Evolutionary conservation across 1,140 invertebrate species (phyloP).

Genomic region (Orussus abietinus): DNA sequence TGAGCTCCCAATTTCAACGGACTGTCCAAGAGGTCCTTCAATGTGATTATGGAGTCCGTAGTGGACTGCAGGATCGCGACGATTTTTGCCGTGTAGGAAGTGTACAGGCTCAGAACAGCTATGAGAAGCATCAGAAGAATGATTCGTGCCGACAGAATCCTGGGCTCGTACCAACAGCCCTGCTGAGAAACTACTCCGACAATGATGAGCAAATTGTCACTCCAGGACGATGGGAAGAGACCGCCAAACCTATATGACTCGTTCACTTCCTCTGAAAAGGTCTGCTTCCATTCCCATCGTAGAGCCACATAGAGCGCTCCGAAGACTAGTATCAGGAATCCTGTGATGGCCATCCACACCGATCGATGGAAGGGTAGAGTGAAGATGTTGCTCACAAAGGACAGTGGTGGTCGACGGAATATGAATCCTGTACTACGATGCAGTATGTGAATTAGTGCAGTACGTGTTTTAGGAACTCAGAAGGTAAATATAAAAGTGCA

Average conservation of each 20-base stretch:
- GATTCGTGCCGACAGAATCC: constrained; percentile 29
- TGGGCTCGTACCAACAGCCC: constrained; percentile 33
- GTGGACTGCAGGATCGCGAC: constrained; percentile 63
- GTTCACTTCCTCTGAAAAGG: background rate
- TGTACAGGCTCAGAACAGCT: constrained; percentile 49
- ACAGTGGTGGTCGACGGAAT: constrained; percentile 64
- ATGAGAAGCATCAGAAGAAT: constrained; percentile 36
- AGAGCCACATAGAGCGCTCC: constrained; percentile 44
- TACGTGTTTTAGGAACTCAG: background rate
- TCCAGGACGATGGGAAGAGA: constrained; percentile 20
- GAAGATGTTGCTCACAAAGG: constrained; percentile 63
- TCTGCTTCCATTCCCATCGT: constrained; percentile 42
- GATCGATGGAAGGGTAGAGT: constrained; percentile 57
- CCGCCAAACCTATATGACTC: constrained; percentile 2
- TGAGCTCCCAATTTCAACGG: constrained; percentile 59
- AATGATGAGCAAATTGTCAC: constrained; percentile 35
- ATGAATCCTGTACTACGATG: constrained; percentile 52
- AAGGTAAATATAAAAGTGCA: background rate
- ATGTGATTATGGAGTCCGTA: constrained; percentile 57
- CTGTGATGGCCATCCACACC: constrained; percentile 58
- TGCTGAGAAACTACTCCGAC: constrained; percentile 37
- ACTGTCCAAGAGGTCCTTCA: constrained; percentile 58
- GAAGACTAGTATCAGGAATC: constrained; percentile 49
- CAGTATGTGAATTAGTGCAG: constrained; percentile 5
- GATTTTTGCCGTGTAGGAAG: constrained; percentile 64